phyloP scores from a whole-genome alignment of 2,797 vertebrate species.

The Enteromius argenteus region DNA sequence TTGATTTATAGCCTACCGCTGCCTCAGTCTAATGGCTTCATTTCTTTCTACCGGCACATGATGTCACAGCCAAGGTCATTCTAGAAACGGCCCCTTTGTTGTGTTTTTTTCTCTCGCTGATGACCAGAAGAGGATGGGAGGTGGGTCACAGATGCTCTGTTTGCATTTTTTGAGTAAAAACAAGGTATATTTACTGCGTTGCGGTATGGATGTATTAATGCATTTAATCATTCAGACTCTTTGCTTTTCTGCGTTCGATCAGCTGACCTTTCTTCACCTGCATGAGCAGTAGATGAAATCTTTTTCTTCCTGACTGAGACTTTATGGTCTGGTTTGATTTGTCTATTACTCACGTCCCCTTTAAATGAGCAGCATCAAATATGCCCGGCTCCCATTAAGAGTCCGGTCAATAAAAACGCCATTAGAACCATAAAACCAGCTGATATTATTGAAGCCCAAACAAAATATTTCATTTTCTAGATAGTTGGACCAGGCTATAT shows the following conservation, averaged over 20 bases:
- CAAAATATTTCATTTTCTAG: slow-evolving; percentile 98
- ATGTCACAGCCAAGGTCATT: slow-evolving; percentile 99
- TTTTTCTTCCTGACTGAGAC: slow-evolving; percentile 77
- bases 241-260: slow-evolving; percentile 48
- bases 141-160: slow-evolving; percentile 46
- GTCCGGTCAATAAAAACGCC: slow-evolving; percentile 89
- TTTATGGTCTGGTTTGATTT: slow-evolving; percentile 93
- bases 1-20: slow-evolving; percentile 98
- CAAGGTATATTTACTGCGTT: not conserved
- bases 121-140: slow-evolving; percentile 88
- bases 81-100: slow-evolving; percentile 95
- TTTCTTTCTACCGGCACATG: slow-evolving; percentile 98
- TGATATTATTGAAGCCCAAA: slow-evolving; percentile 96
- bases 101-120: slow-evolving; percentile 91
- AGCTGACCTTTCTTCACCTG: slow-evolving; percentile 60
- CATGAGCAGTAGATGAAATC: slow-evolving; percentile 87
- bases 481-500: slow-evolving; percentile 71
- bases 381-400: slow-evolving; percentile 94
- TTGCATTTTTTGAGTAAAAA: slow-evolving; percentile 24
- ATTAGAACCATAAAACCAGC: slow-evolving; percentile 93
- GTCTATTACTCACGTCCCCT: slow-evolving; percentile 97
- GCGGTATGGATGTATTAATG: slow-evolving; percentile 47
- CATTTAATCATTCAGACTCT: slow-evolving; percentile 44
- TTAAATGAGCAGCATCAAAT: slow-evolving; percentile 97
- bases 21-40: slow-evolving; percentile 99